Evolutionary conservation across 2,113 vertebrate genomes (phyloP), one percentile per base, ranked within the genome.

Genomic region (Bambusicola thoracicus): DNA sequence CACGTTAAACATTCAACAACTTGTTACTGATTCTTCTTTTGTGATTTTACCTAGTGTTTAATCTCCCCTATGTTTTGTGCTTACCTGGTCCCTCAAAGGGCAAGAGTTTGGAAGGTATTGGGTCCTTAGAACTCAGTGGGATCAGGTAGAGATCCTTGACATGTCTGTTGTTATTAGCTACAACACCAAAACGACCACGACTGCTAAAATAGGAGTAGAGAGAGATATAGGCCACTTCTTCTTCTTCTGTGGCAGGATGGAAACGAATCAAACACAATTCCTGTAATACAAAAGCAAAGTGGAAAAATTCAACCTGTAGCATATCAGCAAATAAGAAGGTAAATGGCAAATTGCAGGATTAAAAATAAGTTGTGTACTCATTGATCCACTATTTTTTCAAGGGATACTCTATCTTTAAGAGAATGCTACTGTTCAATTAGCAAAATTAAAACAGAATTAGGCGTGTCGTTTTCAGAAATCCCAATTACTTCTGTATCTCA

Each of bases 181-280:
- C 99, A 55, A 99, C 99, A 81, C 99, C 99, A 81, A 99, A 99
- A 92, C 99, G 98, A 83, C 98, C 98, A 78, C 99, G 98, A 97
- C 99, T 99, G 98, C 98, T 99, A 93, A 99, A 99, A 97, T 99
- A 99, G 62, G 99, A 99, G 98, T 99, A 99, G 38, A 99, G 98
- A 68, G 99, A 99, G 65, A 99, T 98, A 90, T 99, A 99, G 94
- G 99, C 99, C 69, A 99, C 99, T 92, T 99, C 99, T 84, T 99
- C 99, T 78, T 99, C 99, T 92, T 99, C 99, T 62, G 99, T 99
- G 36, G 99, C 98, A 27, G 99, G 99, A 72, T 99, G 99, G 94
- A 99, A 99, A 34, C 99, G 99, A 81, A 99, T 98, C 96, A 99
- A 98, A 92, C 99, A 99, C 88, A 99, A 96, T 82, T 99, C 99